Base-by-base conservation (phyloP, 2,888 invertebrate species). In the Ischnus inquisitorius region DNA sequence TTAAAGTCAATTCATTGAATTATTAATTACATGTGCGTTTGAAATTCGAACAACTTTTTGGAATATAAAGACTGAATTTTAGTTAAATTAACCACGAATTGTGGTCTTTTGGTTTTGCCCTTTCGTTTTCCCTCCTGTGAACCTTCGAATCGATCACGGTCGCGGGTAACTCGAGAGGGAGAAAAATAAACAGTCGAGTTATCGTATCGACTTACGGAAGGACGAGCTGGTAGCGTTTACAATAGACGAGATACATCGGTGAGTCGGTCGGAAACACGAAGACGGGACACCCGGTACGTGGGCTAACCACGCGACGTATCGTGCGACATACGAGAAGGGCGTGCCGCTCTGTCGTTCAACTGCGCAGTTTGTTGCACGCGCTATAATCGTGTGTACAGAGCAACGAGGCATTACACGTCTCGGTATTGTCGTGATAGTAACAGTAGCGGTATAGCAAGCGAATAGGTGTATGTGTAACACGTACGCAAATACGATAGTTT, bases 351-450 rank as follows among this genome's bases (percentile, higher is more conserved):
- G 87, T 86, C 89, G 90, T 89, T 91, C 90, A 90, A 92, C 92
- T 92, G 92, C 92, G 93, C 92, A 93, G 92, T 93, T 92, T 92
- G 91, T 92, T 90, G 90, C 92, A 92, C 91, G 91, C 92, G 91
- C 87, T 90, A 87, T 88, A 88, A 91, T 92, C 89, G 88, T 89
- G 87, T 83, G 87, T 85, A 83, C 83, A 82, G 74, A 80, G 86
- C 82, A 85, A 84, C 82, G 77, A 83, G 82, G 74, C 84, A 84
- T 75, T 79, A 82, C 85, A 81, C 83, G 85, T 54, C 71, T 34
- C 34, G 34, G 76, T 74, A 72, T 79, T 75, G 51, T 54, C 12
- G 57, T 48, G 16, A 39, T 43, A 8, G 67, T 25, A 51, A 74
- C 57, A 19, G 57, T 77, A 46, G 72, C 72, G 34, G 8, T 46